Evolutionary conservation across 2,797 vertebrate species (phyloP), one percentile per base, ranked within the genome.

Genomic region (Propithecus perrieri): DNA sequence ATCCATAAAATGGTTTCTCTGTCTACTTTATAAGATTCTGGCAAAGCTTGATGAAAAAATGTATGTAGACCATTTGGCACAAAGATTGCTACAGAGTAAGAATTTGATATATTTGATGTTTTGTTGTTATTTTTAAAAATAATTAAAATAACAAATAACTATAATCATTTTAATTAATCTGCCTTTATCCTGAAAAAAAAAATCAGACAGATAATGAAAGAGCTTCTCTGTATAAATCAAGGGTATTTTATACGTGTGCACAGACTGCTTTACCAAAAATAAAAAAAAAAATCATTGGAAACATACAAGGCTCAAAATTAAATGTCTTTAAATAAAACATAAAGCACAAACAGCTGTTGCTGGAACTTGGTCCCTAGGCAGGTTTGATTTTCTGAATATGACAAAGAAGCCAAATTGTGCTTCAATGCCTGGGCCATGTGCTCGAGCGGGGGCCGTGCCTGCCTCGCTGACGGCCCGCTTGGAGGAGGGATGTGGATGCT

Each of bases 311-410:
- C 78, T 94, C 94, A 48, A 95, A 96, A 97, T 92, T 96, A 95
- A 97, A 95, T 15, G 26, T 85, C 92, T 96, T 95, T 93, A 96
- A 96, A 97, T 94, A 94, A 96, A 97, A 96, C 92, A 97, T 89
- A 95, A 97, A 97, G 95, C 95, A 78, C 75, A 94, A 96, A 83
- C 90, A 97, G 95, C 96, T 96, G 96, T 88, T 92, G 61, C 80
- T 96, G 87, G 71, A 93, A 72, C 86, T 93, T n/a, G 11, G 95
- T 97, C 94, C 92, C 95, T 88, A 53, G 90, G 74, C 85, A 91
- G 92, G 95, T 95, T 80, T 90, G 96, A 95, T 95, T 91, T 95
- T 91, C 92, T 59, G 90, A 97, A 96, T 96, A 89, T 84, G 85
- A 97, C 90, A 96, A 97, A 96, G 95, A 80, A 28, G 53, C 92